phyloP scores from a whole-genome alignment of 2,113 vertebrate species.

The Psilopogon haemacephalus region DNA sequence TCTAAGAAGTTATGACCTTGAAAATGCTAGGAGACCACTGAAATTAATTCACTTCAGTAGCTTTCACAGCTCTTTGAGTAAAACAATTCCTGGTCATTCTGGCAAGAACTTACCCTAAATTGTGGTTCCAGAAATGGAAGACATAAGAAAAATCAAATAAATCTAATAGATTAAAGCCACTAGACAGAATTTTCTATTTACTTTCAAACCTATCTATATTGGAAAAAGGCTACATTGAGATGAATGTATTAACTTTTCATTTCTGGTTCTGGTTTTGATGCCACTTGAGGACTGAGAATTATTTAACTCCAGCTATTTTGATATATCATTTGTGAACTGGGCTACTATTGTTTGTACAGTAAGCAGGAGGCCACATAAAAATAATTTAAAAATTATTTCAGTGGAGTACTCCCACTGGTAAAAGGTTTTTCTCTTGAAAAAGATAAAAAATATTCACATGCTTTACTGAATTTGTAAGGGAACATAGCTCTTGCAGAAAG shows the following conservation, averaged over 20 bases:
- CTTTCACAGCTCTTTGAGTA: slow-evolving; percentile 61
- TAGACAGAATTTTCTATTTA: slow-evolving; percentile 65
- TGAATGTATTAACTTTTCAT: slow-evolving; percentile 62
- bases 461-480: slow-evolving; percentile 34
- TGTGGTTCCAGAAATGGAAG: slow-evolving; percentile 44
- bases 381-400: slow-evolving; percentile 57
- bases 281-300: slow-evolving; percentile 42
- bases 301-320: slow-evolving; percentile 60
- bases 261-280: slow-evolving; percentile 49
- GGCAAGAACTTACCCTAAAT: slow-evolving; percentile 54
- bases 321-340: slow-evolving; percentile 24
- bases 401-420: neutral
- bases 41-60: slow-evolving; percentile 58
- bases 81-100: slow-evolving; percentile 55
- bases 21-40: slow-evolving; percentile 29
- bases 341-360: slow-evolving; percentile 44
- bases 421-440: slow-evolving; percentile 37
- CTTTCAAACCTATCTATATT: slow-evolving; percentile 52
- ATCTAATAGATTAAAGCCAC: slow-evolving; percentile 43
- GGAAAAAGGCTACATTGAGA: slow-evolving; percentile 42
- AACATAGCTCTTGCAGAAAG: neutral
- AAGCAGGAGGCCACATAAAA: slow-evolving; percentile 56
- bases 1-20: slow-evolving; percentile 55
- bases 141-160: neutral
- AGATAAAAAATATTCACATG: slow-evolving; percentile 54